A percentile compares a stretch with the other conserved stretches of the same genome.
These are phyloP conservation scores for Punctoribates punctum DNA, from an alignment of 2,888 invertebrate genomes.

Conservation along the genomic window DNA sequence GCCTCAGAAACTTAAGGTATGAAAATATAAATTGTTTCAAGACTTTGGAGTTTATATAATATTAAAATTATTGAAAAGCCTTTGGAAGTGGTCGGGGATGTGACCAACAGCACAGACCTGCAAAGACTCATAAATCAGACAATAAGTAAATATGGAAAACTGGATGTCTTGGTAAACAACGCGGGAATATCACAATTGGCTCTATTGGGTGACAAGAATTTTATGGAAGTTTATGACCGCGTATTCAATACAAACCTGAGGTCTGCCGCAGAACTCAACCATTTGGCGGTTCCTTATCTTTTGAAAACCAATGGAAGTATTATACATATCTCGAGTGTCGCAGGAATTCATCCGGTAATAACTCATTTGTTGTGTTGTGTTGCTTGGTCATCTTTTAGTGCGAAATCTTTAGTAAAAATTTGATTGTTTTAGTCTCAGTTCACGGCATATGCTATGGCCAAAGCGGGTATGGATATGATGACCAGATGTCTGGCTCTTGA, in stretches of 20 bases:
- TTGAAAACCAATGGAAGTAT: too few species aligned
- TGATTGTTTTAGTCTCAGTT: too few species aligned
- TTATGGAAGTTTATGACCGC: neutral
- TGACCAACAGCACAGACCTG: slow-evolving; percentile 23
- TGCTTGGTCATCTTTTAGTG: too few species aligned
- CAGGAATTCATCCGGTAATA: too few species aligned
- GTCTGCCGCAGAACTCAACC: neutral
- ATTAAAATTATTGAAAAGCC: neutral
- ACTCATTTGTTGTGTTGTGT: slow-evolving; percentile 21
- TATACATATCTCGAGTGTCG: too few species aligned
- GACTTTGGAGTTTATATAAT: too few species aligned
- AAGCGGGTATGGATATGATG: neutral
- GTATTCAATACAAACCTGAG: too few species aligned
- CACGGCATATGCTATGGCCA: neutral
- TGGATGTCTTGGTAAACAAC: slow-evolving; percentile 43
- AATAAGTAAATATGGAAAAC: slow-evolving; percentile 2
- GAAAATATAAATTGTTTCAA: too few species aligned
- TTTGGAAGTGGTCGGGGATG: slow-evolving; percentile 36
- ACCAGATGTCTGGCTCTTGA: slow-evolving; percentile 30
- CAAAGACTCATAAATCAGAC: slow-evolving; percentile 34
- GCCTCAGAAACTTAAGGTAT: slow-evolving; percentile 25
- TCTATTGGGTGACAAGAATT: slow-evolving; percentile 15
- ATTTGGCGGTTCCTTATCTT: neutral
- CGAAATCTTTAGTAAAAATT: neutral
- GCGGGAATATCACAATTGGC: slow-evolving; percentile 17